Conservation (phyloP, 2,888 invertebrate genomes). For the Diachrysia chrysitis region DNA sequence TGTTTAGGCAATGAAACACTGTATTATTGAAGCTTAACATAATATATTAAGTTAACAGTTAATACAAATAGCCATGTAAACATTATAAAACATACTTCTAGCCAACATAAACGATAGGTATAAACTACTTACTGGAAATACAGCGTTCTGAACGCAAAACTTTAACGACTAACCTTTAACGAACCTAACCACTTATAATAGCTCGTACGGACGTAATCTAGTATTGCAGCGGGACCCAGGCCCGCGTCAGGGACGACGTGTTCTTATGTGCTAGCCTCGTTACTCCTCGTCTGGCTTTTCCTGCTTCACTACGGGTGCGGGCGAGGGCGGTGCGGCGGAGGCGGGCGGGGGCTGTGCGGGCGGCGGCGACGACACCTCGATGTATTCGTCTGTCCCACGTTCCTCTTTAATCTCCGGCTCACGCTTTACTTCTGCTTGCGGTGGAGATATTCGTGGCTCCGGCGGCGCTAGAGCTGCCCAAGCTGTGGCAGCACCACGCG, state of each 20-base stretch:
- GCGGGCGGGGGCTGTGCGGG: conserved; percentile 68
- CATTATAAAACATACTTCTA: conserved; percentile 85
- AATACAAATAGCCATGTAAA: conserved; percentile 87
- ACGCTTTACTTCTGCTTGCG: conserved; percentile 72
- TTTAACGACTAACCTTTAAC: conserved; percentile 79
- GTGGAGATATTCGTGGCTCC: conserved; percentile 64
- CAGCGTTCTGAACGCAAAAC: conserved; percentile 87
- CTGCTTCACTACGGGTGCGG: conserved; percentile 77
- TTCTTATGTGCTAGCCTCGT: conserved; percentile 46
- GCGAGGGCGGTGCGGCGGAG: conserved; percentile 60
- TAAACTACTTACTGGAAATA: conserved; percentile 71
- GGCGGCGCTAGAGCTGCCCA: conserved; percentile 83
- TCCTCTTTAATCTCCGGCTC: conserved; percentile 86
- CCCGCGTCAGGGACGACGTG: conserved; percentile 83
- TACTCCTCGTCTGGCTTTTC: conserved; percentile 82
- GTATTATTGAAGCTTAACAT: conserved; percentile 78
- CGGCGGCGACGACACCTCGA: conserved; percentile 85
- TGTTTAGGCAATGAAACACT: conserved; percentile 29
- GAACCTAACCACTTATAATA: conserved; percentile 75
- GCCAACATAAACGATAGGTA: conserved; percentile 79
- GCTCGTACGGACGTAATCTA: conserved; percentile 86
- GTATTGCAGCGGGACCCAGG: conserved; percentile 83
- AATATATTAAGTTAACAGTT: conserved; percentile 87
- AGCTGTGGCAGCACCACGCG: conserved; percentile 82
- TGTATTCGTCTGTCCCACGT: conserved; percentile 82